Base-by-base conservation (phyloP, 2,888 invertebrate species). In the Tipula confusa region DNA sequence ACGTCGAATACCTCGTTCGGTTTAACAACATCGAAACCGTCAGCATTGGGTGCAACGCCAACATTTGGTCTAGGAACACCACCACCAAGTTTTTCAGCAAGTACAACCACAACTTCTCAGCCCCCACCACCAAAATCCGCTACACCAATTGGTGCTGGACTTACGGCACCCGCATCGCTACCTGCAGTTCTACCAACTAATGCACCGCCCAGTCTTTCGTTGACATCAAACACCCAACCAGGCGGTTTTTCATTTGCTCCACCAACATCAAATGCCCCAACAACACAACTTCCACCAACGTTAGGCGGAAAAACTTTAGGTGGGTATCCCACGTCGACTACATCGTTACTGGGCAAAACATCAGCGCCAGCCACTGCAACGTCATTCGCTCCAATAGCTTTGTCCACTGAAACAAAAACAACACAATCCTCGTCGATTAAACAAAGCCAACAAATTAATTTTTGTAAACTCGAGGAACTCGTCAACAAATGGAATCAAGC, bases 401-500 rank as follows among this genome's bases (percentile, higher is more conserved):
- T 18, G 9, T 82, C 33, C 36, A 18, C 82, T 1, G 33, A 18
- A 82, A 33, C 33, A 28, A 85, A 84, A 48, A 86, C 87, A 7
- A 86, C 89, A 13, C 87, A 88, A 83, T 88, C 87, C 0, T 84
- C 90, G 0, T 85, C 90, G 0, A 15, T 48, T 11, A 36, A 33
- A 24, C 88, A 87, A 0, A 89, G 90, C 0, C 89, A 90, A 0
- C 91, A 93, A 0, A 90, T 97, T 88, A 95, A 93, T 5, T 98
- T 96, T 88, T 92, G 94, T 1, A 96, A 97, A 87, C 89, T 98
- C 2, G 98, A 98, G 88, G 98, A 98, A 87, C 92, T 93, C 43
- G 96, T 98, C 84, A 97, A 98, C 89, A 97, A 98, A 89, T 98
- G 98, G 97, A 97, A 95, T 0, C 88, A 95, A 0, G 97, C 98